A percentile compares a stretch with the other conserved stretches of the same genome.
Conservation (phyloP, 2,113 vertebrate genomes). For the Calidris pugnax region DNA sequence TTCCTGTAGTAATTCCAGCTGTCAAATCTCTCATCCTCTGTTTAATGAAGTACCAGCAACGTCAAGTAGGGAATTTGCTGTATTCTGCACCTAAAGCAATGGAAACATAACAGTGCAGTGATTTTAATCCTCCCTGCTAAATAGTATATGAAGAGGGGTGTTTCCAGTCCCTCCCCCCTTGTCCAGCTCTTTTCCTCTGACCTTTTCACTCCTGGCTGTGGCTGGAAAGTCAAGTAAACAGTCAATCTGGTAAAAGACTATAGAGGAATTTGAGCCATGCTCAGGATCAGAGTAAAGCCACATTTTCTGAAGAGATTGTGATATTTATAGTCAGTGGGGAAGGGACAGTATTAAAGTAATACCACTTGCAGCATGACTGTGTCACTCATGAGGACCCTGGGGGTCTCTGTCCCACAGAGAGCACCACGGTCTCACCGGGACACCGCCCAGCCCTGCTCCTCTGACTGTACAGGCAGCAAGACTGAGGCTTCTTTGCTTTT, state of each 20-base stretch:
- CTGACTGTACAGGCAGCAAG: neutral
- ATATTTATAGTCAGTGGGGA: neutral
- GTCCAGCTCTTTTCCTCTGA: neutral
- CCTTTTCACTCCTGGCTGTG: neutral
- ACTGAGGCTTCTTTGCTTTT: neutral
- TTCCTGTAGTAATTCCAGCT: neutral
- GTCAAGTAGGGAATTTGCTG: neutral
- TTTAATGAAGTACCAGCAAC: neutral
- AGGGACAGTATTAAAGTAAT: neutral
- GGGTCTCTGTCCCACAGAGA: neutral
- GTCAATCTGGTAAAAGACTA: neutral
- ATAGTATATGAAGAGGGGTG: neutral
- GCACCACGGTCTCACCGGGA: neutral
- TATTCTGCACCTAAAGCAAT: neutral
- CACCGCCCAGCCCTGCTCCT: neutral
- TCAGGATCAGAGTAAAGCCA: neutral
- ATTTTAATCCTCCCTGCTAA: neutral
- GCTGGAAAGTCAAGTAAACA: neutral
- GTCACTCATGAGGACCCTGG: accelerated
- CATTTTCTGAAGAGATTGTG: neutral
- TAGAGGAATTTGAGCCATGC: neutral
- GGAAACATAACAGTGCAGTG: neutral
- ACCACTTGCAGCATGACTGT: neutral
- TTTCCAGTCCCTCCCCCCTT: neutral
- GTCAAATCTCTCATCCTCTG: neutral